Conservation (phyloP, 2,113 vertebrate species). For the Alethe castanea region DNA sequence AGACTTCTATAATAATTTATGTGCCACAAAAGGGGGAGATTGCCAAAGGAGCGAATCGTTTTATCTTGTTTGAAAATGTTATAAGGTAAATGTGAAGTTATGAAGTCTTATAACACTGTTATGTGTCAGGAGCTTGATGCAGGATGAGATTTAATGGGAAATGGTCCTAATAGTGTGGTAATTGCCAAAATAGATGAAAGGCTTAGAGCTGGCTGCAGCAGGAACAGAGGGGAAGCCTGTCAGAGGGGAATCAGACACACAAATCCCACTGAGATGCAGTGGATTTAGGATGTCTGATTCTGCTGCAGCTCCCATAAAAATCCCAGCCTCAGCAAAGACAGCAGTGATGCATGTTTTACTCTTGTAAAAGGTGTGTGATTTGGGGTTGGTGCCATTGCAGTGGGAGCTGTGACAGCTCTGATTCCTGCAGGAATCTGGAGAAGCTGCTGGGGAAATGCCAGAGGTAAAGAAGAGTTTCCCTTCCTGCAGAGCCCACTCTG, state of each 20-base stretch:
- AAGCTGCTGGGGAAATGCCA: not conserved
- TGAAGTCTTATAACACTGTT: not conserved
- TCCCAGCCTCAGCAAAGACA: not conserved
- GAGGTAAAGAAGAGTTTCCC: rapidly evolving
- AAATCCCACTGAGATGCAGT: not conserved
- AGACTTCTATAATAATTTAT: not conserved
- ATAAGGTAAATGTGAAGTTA: not conserved
- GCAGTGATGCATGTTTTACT: rapidly evolving
- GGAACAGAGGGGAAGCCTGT: not conserved
- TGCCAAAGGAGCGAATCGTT: not conserved
- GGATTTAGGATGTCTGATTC: not conserved
- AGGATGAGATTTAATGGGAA: not conserved
- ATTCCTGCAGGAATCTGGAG: not conserved
- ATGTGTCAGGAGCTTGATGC: not conserved
- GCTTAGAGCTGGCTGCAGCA: not conserved
- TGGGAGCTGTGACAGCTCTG: not conserved
- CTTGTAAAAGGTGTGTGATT: not conserved
- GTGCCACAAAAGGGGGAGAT: not conserved
- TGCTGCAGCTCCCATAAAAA: not conserved
- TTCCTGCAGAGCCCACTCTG: not conserved
- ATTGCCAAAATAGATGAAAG: not conserved
- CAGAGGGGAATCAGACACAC: not conserved
- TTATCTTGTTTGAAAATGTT: not conserved
- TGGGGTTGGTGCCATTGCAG: not conserved
- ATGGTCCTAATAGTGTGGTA: not conserved